Evolutionary conservation across 2,888 invertebrate genomes (phyloP).

Genomic region (Leucania comma): DNA sequence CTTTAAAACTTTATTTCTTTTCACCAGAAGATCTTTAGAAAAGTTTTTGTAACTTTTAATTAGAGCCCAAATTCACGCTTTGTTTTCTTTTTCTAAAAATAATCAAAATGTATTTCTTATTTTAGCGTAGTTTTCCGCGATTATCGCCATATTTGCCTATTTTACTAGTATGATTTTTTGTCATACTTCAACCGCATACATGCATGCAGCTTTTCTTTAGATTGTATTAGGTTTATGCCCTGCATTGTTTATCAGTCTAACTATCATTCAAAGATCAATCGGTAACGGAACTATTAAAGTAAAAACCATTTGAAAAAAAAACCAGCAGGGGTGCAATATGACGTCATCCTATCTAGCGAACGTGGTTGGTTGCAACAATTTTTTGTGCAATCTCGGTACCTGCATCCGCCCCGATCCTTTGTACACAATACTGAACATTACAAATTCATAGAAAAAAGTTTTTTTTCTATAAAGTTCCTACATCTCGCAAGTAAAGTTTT

Average conservation of each 20-base stretch:
- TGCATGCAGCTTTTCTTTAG: no score
- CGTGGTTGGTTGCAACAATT: constrained; percentile 14
- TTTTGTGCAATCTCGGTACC: constrained; percentile 29
- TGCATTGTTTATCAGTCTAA: background rate
- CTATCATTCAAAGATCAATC: background rate
- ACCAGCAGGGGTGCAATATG: constrained; percentile 3
- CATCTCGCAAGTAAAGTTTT: constrained; percentile 79
- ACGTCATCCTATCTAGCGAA: constrained; percentile 2
- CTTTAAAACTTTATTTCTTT: constrained; percentile 52
- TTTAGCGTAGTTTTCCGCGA: no score
- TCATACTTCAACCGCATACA: background rate
- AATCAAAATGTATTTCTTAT: no score
- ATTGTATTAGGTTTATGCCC: background rate
- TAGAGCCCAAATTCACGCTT: constrained; percentile 18
- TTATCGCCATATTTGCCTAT: background rate
- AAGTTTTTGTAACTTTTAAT: constrained; percentile 45
- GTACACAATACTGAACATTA: constrained; percentile 19
- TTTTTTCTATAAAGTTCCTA: constrained; percentile 79
- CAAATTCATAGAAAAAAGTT: constrained; percentile 59
- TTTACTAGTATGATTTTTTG: background rate
- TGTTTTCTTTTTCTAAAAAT: no score
- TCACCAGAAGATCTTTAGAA: background rate
- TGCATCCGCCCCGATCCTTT: constrained; percentile 32
- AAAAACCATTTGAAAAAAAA: background rate
- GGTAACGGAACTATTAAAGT: background rate